A percentile compares a stretch with the other conserved stretches of the same genome.
Conservation (phyloP, 2,888 invertebrate genomes). For the Apamea monoglypha region DNA sequence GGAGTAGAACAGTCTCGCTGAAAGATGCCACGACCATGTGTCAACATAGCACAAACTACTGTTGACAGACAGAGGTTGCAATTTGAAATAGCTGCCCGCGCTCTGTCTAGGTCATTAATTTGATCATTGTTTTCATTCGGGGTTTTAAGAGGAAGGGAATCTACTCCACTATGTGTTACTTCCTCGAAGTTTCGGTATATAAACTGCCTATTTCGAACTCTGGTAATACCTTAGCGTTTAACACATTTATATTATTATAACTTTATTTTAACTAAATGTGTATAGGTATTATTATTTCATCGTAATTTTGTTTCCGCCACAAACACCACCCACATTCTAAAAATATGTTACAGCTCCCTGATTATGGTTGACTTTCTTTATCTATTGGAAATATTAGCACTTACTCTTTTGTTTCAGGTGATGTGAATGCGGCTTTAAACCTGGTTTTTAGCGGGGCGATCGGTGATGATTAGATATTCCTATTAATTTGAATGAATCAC, state of each 20-base stretch:
- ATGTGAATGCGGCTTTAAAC: constrained; percentile 97
- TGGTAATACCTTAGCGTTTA: neutral
- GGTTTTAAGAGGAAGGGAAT: neutral
- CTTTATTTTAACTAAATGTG: neutral
- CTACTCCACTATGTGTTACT: neutral
- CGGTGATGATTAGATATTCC: constrained; percentile 77
- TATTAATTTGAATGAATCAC: constrained; percentile 14
- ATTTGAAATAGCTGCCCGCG: neutral
- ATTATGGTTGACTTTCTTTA: neutral
- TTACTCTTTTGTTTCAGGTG: constrained; percentile 89
- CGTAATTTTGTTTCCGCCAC: neutral
- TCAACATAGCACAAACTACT: neutral
- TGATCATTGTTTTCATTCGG: neutral
- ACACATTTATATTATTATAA: neutral
- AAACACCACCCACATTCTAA: neutral
- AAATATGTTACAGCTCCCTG: neutral
- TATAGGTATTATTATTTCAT: neutral
- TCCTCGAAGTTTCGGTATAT: neutral
- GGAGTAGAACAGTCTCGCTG: neutral
- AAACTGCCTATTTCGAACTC: neutral
- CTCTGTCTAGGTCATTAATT: neutral
- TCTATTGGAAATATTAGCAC: constrained; percentile 16
- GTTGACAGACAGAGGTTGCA: neutral
- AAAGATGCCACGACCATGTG: neutral
- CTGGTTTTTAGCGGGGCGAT: constrained; percentile 93